Evolutionary conservation across 2,113 vertebrate species (phyloP).

Genomic region (Gnathonemus longibarbis): DNA sequence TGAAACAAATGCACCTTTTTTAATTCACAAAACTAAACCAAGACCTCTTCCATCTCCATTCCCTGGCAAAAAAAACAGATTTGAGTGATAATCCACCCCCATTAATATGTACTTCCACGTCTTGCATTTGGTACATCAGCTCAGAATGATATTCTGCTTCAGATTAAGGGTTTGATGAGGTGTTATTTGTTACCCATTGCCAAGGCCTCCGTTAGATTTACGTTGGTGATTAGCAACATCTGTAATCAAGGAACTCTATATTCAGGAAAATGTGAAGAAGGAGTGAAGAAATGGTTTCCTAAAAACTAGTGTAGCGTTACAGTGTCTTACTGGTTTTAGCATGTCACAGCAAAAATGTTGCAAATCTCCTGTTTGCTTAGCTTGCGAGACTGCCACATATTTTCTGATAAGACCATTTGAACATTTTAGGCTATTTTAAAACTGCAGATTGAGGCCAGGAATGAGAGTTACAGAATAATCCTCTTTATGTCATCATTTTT

Average conservation of each 20-base stretch:
- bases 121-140: background rate
- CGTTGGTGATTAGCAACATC: constrained; percentile 27
- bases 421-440: background rate
- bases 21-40: constrained; percentile 32
- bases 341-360: background rate
- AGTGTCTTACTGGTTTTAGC: background rate
- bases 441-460: background rate
- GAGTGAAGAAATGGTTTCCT: background rate
- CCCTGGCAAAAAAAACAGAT: background rate
- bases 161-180: constrained; percentile 24
- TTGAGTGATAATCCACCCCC: constrained; percentile 10
- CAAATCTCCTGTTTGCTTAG: background rate
- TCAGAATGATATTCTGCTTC: constrained; percentile 30
- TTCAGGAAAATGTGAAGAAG: constrained; percentile 13
- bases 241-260: constrained; percentile 19
- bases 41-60: constrained; percentile 27
- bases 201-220: background rate
- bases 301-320: background rate
- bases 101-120: background rate
- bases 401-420: background rate
- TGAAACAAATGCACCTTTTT: constrained; percentile 22
- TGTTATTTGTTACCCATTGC: constrained; percentile 16
- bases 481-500: background rate
- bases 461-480: background rate
- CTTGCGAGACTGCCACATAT: background rate